Base-by-base conservation (phyloP, 2,113 vertebrate species). In the Dicaeum eximium region DNA sequence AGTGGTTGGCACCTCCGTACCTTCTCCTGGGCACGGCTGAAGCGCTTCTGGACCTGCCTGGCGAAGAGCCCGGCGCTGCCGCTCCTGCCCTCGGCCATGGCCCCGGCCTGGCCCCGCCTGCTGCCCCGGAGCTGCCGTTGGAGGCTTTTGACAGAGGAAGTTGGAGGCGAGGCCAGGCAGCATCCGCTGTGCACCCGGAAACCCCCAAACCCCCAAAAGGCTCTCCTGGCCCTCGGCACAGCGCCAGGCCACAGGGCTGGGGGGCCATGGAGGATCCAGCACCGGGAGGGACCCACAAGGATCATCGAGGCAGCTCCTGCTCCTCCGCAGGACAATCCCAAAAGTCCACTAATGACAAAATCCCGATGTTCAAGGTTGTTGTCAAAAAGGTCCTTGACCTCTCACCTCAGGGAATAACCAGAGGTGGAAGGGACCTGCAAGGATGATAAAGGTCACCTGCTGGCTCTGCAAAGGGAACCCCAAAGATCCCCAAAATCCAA, bases 11-110 rank as follows among this genome's bases (percentile, higher is more conserved):
- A 35, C 5, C 47, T 53, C 73, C 15, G 8, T 97, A 99, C 99
- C 99, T 99, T 99, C 97, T 99, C 99, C 96, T 99, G 99, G 42
- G 99, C 98, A 30, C 99, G 98, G 97, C 98, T 99, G 94, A 99
- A 96, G 79, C 82, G 98, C 81, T 99, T 98, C 94, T 99, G 99
- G 94, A 99, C 95, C 86, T 98, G 98, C 97, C 98, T 99, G 65
- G 99, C 98, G 79, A 99, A 99, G 50, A 98, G 98, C 47, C 98
- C 98, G 1, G 98, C 98, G 10, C 98, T 90, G 45, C 98, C 98
- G 1, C 98, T 87, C 95, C 97, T 98, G 92, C 97, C 97, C 61
- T 99, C 99, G 5, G 99, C 98, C 99, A 99, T 99, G 72, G 96
- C 97, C 92, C 89, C 30, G 3, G 69, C 84, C 15, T 7, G 37